Evolutionary conservation across 2,888 invertebrate genomes (phyloP).

Genomic region (Stenchaetothrips biformis): DNA sequence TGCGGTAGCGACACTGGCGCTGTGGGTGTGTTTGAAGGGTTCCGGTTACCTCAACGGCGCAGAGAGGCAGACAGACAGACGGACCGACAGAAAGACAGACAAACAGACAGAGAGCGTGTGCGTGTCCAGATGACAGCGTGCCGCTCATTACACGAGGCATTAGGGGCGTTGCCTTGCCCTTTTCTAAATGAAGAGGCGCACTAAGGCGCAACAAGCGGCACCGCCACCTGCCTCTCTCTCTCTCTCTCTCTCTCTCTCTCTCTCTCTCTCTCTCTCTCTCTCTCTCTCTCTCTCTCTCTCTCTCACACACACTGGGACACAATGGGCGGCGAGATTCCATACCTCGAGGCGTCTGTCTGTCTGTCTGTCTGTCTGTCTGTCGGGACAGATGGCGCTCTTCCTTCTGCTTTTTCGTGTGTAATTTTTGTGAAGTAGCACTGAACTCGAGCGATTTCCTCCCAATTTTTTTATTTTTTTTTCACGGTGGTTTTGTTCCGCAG

Average conservation of each 20-base stretch:
- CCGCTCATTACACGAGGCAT: neutral
- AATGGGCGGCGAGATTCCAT: no score
- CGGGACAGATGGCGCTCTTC: conserved; percentile 8
- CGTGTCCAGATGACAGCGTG: neutral
- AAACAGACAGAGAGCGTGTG: neutral
- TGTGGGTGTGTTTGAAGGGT: no score
- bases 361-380: neutral
- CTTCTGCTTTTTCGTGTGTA: no score
- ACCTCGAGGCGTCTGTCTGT: no score
- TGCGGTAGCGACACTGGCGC: no score
- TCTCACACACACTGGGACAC: conserved; percentile 11
- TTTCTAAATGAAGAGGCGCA: no score
- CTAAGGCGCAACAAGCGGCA: neutral
- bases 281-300: conserved; percentile 26
- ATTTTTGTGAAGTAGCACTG: no score
- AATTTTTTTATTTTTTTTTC: conserved; percentile 26
- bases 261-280: neutral
- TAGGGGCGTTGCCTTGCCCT: no score
- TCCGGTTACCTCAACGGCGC: no score
- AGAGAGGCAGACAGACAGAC: no score
- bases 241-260: neutral
- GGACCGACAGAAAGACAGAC: neutral
- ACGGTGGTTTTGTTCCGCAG: conserved; percentile 50
- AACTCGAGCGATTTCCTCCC: no score
- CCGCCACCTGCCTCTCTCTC: no score